Evolutionary conservation across 1,140 invertebrate genomes (phyloP).

Genomic region (Neelides sp.): DNA sequence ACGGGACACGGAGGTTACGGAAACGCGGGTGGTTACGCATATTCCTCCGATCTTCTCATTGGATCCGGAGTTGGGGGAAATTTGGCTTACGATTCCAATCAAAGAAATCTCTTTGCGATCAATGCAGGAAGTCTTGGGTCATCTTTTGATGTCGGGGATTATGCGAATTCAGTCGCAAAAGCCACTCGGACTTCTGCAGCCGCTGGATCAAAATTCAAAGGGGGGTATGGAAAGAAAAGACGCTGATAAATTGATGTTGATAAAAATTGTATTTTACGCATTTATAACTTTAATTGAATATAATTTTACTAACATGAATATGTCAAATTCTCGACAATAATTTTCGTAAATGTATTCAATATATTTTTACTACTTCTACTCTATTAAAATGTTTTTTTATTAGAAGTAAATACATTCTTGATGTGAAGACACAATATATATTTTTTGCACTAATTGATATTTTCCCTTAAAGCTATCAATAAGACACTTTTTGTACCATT

Average conservation of each 20-base stretch:
- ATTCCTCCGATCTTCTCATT: slow-evolving; percentile 15
- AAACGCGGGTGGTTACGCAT: slow-evolving; percentile 4
- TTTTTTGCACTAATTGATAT: not conserved
- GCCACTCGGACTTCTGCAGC: slow-evolving; percentile 19
- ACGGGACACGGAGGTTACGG: slow-evolving; percentile 17
- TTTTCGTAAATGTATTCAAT: not conserved
- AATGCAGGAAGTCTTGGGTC: slow-evolving; percentile 15
- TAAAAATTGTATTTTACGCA: not conserved
- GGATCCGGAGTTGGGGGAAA: slow-evolving; percentile 16
- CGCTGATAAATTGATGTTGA: too few species aligned
- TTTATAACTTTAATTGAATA: not conserved
- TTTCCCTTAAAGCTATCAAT: not conserved
- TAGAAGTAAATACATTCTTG: not conserved
- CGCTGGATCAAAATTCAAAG: slow-evolving; percentile 21
- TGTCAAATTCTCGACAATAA: not conserved
- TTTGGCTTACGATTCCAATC: slow-evolving; percentile 15
- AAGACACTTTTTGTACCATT: not conserved
- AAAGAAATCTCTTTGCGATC: slow-evolving; percentile 16
- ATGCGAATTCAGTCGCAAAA: slow-evolving; percentile 16
- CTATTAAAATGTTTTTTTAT: not conserved
- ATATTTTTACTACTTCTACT: not conserved
- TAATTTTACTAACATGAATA: not conserved
- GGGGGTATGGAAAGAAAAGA: slow-evolving; percentile 17
- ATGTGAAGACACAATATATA: not conserved
- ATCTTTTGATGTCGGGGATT: slow-evolving; percentile 20